Conservation (phyloP, 2,797 vertebrate genomes). For the Crax fasciolata region DNA sequence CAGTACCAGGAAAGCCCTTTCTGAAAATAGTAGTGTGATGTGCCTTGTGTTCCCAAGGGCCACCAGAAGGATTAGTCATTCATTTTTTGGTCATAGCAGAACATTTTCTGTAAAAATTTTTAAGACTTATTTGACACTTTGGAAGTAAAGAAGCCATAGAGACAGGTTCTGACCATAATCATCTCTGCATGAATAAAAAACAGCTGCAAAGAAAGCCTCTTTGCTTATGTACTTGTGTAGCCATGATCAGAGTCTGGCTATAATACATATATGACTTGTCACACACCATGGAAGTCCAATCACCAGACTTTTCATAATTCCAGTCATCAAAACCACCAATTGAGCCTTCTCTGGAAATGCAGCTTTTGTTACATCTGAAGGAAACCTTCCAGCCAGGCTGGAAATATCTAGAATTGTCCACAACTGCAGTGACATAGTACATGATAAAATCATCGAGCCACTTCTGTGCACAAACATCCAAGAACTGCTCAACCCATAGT, state of each 20-base stretch:
- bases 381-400: not conserved
- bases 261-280: not conserved
- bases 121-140: not conserved
- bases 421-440: not conserved
- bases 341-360: not conserved
- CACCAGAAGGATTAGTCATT: not conserved
- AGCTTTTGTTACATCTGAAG: not conserved
- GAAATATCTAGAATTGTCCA: not conserved
- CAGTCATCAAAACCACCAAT: not conserved
- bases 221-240: not conserved
- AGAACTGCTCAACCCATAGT: not conserved
- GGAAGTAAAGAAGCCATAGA: not conserved
- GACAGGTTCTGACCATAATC: not conserved
- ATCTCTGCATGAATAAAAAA: not conserved
- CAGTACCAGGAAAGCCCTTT: not conserved
- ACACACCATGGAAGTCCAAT: not conserved
- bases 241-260: not conserved
- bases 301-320: not conserved
- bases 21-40: not conserved
- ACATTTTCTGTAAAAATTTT: not conserved
- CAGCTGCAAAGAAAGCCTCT: not conserved
- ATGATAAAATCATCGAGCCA: not conserved
- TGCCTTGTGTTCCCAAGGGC: not conserved
- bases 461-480: not conserved
- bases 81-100: not conserved